Conservation (phyloP, 2,888 invertebrate genomes). For the Platycnemis pennipes region DNA sequence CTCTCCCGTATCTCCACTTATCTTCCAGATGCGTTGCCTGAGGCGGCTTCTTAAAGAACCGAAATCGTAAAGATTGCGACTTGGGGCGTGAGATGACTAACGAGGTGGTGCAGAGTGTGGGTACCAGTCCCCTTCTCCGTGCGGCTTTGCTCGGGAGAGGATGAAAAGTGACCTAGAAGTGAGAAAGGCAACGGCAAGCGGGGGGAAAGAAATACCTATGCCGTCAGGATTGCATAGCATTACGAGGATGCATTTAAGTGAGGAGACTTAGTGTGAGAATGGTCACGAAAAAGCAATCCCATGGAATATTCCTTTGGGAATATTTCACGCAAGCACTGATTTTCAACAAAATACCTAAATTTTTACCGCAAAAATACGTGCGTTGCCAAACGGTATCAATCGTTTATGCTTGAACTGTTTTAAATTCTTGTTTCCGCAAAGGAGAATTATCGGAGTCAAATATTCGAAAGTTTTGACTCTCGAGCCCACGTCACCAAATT, state of each 20-base stretch:
- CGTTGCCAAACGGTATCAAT: no score
- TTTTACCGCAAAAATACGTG: no score
- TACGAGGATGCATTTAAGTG: background rate
- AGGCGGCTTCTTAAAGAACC: conserved; percentile 14
- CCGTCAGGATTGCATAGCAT: background rate
- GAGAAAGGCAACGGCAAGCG: background rate
- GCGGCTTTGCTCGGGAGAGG: background rate
- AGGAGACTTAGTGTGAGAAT: background rate
- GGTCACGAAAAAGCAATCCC: background rate
- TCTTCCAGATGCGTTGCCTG: background rate
- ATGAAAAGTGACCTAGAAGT: conserved; percentile 22
- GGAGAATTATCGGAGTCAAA: no score
- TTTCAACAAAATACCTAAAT: background rate
- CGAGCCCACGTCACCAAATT: no score
- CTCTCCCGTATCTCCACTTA: background rate
- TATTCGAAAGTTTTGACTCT: no score
- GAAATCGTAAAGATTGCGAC: conserved; percentile 58
- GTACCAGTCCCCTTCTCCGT: background rate
- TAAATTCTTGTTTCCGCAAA: no score
- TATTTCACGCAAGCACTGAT: background rate
- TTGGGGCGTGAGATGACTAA: conserved; percentile 44
- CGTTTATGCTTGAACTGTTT: no score
- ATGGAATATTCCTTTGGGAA: no score
- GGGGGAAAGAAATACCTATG: background rate
- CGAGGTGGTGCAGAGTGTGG: background rate